Evolutionary conservation across 2,113 vertebrate species (phyloP), one percentile per base, ranked within the genome.

Genomic region (Haliaeetus leucogaster): DNA sequence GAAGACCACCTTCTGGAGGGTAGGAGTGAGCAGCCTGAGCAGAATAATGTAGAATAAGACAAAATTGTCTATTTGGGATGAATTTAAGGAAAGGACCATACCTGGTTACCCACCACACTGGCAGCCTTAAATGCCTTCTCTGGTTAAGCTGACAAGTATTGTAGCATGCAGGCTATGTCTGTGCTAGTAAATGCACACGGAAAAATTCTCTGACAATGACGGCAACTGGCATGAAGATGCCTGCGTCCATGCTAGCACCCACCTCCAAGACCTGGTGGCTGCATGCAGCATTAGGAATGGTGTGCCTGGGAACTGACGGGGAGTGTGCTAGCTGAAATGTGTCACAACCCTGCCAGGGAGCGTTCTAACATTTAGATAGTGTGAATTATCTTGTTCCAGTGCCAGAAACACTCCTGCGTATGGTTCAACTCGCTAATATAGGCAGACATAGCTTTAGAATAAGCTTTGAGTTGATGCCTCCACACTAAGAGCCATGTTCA

Each of bases 401-500:
- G 30, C 66, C 84, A 86, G 84, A 58, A 61, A 25, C 56, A 2
- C 80, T 56, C 56, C 66, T 26, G 55, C 6, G 9, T 13, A 20
- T 6, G 8, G 61, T 30, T 74, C 71, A 38, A 2, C 63, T 55
- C 61, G 1, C 55, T 7, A 4, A 3, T 14, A 38, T 8, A 34
- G 82, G 18, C 52, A 43, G 68, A 7, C 13, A 5, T 13, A 34
- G 74, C 70, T 90, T n/a, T 47, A 38, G 68, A 62, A 30, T 40
- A 67, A 50, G 53, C 53, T n/a, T 36, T 59, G 93, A 43, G 43
- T 67, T 30, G 66, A 68, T 90, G 48, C 76, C 38, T 63, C 23
- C 67, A 7, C 23, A 10, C 22, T 4, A 14, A 23, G 34, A 19
- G 19, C 13, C 22, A 1, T 6, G 18, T 25, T 22, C 26, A 0